These are phyloP conservation scores for Platycnemis pennipes DNA, from an alignment of 2,888 invertebrate species.

Conservation along the genomic window DNA sequence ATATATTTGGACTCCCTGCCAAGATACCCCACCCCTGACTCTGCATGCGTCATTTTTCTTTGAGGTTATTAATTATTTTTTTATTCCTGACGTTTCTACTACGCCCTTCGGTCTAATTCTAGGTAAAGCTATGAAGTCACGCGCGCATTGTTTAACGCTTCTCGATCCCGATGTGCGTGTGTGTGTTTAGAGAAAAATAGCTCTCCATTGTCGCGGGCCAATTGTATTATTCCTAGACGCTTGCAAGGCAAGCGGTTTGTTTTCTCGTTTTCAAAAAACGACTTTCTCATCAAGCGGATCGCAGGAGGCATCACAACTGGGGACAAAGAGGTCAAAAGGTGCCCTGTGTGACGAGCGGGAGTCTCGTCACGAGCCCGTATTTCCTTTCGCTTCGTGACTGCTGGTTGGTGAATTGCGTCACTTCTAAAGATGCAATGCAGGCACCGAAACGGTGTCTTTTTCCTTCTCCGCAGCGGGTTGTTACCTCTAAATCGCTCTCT, in stretches of 20 bases:
- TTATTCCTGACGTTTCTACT: no score
- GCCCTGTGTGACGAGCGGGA: not conserved
- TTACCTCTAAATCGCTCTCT: no score
- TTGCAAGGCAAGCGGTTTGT: not conserved
- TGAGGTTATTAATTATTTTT: no score
- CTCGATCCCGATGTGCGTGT: no score
- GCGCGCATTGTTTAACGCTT: no score
- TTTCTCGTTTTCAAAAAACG: not conserved
- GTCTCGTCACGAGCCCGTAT: not conserved
- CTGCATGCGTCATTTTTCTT: no score
- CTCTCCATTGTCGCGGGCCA: not conserved
- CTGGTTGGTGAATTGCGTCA: not conserved
- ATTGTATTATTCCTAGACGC: not conserved
- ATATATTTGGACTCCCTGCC: not conserved
- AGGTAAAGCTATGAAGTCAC: no score
- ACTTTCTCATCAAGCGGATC: not conserved
- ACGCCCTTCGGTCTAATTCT: no score
- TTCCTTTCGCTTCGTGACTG: conserved; percentile 4
- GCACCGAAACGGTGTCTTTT: not conserved
- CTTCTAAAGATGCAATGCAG: not conserved
- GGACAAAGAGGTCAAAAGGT: conserved; percentile 12
- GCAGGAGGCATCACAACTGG: not conserved
- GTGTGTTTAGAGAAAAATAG: no score
- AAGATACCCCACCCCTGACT: not conserved
- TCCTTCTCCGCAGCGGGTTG: not conserved